Percentiles rank a stretch among this genome's conserved stretches.
These are phyloP conservation scores for Pristis pectinata DNA, from an alignment of 2,797 vertebrate genomes.

Conservation along the genomic window DNA sequence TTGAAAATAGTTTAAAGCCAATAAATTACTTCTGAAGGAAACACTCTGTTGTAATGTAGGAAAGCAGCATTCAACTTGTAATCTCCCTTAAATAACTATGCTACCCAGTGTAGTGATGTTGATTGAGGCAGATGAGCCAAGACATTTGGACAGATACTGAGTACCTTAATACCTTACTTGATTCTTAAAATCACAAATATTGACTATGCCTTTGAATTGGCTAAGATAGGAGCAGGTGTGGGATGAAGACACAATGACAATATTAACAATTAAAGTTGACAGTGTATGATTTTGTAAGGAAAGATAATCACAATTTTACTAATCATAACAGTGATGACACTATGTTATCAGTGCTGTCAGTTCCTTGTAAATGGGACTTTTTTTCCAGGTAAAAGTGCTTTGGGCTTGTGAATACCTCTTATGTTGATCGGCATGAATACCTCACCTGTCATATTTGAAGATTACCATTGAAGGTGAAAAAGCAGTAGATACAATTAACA, in stretches of 20 bases:
- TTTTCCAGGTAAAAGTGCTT: conserved; percentile 25
- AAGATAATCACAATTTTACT: conserved; percentile 24
- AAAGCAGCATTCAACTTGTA: too few relatives aligned
- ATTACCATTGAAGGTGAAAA: conserved; percentile 25
- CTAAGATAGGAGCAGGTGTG: background rate
- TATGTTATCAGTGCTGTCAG: conserved; percentile 19
- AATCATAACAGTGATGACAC: conserved; percentile 35
- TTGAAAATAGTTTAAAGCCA: too few relatives aligned
- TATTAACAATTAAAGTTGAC: conserved; percentile 35
- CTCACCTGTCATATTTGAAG: conserved; percentile 34
- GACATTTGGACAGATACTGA: background rate
- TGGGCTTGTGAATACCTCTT: background rate
- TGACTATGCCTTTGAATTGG: conserved; percentile 20
- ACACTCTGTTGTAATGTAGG: too few relatives aligned
- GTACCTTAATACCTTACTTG: background rate
- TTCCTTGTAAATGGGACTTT: background rate
- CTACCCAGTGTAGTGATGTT: too few relatives aligned
- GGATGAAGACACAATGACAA: conserved; percentile 25
- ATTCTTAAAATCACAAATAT: conserved; percentile 27
- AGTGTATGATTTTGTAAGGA: conserved; percentile 30
- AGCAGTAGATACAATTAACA: conserved; percentile 10
- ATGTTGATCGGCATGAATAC: conserved; percentile 8
- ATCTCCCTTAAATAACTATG: too few relatives aligned
- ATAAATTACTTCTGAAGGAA: too few relatives aligned
- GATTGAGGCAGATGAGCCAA: too few relatives aligned